Conservation (phyloP, 1,140 invertebrate genomes). For the Planococcus citri region DNA sequence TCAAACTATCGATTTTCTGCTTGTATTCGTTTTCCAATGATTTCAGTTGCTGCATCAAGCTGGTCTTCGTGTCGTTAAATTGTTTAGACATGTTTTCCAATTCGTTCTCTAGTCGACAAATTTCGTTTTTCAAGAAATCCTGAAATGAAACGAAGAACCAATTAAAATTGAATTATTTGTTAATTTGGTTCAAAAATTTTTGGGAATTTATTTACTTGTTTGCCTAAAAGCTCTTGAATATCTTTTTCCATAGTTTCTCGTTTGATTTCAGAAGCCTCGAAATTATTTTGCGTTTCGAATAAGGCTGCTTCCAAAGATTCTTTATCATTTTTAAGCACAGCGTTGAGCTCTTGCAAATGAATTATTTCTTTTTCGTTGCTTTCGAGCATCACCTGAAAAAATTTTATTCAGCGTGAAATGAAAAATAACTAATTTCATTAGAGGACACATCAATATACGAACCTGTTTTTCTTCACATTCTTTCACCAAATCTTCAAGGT, state of each 20-base stretch:
- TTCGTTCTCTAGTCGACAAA: conserved; percentile 53
- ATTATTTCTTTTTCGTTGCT: conserved; percentile 65
- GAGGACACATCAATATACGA: too few species aligned
- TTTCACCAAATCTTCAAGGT: conserved; percentile 63
- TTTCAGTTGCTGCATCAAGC: conserved; percentile 51
- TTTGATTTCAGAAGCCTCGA: conserved; percentile 57
- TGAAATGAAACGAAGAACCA: conserved; percentile 22
- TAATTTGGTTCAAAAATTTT: too few species aligned
- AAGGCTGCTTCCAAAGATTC: conserved; percentile 66
- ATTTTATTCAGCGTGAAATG: conserved; percentile 18
- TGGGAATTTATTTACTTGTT: conserved; percentile 37
- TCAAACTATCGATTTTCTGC: conserved; percentile 54
- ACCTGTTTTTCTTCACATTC: conserved; percentile 71
- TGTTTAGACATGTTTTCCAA: conserved; percentile 60
- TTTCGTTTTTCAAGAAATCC: conserved; percentile 55
- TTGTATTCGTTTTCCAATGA: conserved; percentile 65
- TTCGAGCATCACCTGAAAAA: conserved; percentile 53
- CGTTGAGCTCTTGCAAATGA: conserved; percentile 46
- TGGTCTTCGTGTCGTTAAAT: conserved; percentile 55
- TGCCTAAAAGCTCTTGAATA: conserved; percentile 56
- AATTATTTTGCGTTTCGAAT: conserved; percentile 63
- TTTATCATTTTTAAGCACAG: conserved; percentile 46
- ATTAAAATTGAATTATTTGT: too few species aligned
- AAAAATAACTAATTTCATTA: neutral
- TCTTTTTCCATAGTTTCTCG: conserved; percentile 59